A percentile compares a stretch with the other conserved stretches of the same genome.
These are phyloP conservation scores for Osmerus mordax DNA, from an alignment of 2,113 vertebrate genomes.

Conservation along the genomic window DNA sequence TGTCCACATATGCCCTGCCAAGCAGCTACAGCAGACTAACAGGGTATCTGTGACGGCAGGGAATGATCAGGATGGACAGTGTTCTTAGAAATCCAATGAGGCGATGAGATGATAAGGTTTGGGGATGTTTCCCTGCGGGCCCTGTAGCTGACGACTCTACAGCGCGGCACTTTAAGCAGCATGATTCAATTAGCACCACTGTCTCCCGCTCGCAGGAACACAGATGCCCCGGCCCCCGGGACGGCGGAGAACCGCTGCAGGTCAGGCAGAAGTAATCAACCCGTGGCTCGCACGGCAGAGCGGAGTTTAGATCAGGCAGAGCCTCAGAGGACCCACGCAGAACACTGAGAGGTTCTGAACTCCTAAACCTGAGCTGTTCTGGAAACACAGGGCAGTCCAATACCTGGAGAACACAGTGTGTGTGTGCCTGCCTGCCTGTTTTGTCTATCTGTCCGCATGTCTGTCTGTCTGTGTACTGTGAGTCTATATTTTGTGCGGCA, in stretches of 20 bases:
- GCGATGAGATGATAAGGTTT: conserved; percentile 28
- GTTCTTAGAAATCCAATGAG: conserved; percentile 19
- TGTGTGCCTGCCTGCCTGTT: neutral
- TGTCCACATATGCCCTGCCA: neutral
- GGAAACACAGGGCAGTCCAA: neutral
- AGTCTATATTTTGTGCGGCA: neutral
- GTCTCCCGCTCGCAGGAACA: conserved; percentile 19
- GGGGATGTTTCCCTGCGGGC: conserved; percentile 28
- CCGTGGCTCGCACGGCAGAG: neutral
- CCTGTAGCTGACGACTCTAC: conserved; percentile 31
- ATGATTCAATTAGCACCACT: conserved; percentile 45
- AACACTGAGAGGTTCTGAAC: neutral
- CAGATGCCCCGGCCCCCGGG: conserved; percentile 39
- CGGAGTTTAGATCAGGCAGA: neutral
- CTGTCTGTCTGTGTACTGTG: neutral
- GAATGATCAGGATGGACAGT: conserved; percentile 1
- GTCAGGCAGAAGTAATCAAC: conserved; percentile 3
- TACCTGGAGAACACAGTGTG: neutral
- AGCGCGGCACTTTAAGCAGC: conserved; percentile 47
- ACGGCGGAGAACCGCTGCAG: conserved; percentile 4
- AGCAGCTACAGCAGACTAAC: neutral
- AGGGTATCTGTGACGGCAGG: conserved; percentile 1
- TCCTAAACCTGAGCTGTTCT: neutral
- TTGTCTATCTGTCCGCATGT: no score
- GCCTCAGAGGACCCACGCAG: conserved; percentile 1